phyloP scores from a whole-genome alignment of 2,797 vertebrate species.

The Onychomys torridus region DNA sequence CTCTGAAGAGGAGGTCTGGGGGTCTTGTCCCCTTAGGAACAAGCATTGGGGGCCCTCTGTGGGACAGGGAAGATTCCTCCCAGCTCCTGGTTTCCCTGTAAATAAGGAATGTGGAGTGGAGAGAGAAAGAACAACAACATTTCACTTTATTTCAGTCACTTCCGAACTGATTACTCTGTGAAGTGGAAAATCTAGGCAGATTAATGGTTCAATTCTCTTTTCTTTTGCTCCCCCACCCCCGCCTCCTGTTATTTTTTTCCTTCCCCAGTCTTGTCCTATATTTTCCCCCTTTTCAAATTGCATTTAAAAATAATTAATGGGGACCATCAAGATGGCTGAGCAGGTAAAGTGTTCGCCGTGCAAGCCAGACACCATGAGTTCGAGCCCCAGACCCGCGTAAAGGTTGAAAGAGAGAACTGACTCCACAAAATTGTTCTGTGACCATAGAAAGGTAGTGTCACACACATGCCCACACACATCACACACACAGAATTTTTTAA shows the following conservation, averaged over 20 bases:
- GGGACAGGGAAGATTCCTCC: constrained; percentile 61
- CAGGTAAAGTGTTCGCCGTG: background rate
- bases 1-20: constrained; percentile 85
- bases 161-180: constrained; percentile 87
- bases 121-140: constrained; percentile 68
- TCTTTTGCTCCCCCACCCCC: constrained; percentile 65
- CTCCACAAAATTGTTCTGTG: background rate
- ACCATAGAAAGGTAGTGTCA: background rate
- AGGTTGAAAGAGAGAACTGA: background rate
- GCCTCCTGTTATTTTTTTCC: background rate
- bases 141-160: constrained; percentile 88
- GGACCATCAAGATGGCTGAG: background rate
- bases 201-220: constrained; percentile 88
- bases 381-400: background rate
- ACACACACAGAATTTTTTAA: background rate
- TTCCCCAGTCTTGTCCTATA: background rate
- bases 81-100: constrained; percentile 83
- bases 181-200: constrained; percentile 88
- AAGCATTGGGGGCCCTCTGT: constrained; percentile 63
- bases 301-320: background rate
- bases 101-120: constrained; percentile 83
- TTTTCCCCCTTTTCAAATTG: background rate
- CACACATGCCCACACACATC: too few species aligned
- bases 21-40: constrained; percentile 85
- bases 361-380: background rate